phyloP scores from a whole-genome alignment of 2,888 invertebrate species.

The Volucella zonaria region DNA sequence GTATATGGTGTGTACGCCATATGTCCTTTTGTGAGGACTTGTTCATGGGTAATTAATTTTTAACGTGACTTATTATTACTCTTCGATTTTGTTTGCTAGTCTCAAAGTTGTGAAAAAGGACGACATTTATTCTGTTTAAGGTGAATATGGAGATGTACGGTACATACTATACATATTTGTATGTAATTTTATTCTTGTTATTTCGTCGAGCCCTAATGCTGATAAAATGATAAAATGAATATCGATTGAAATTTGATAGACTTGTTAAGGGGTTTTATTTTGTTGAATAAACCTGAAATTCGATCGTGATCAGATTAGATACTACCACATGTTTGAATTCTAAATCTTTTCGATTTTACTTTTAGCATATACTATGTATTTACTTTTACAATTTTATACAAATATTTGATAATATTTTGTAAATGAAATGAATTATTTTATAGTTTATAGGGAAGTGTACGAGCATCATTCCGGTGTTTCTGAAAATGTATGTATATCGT shows the following conservation, averaged over 20 bases:
- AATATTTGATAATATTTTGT: too few relatives aligned
- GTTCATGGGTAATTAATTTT: slow-evolving; percentile 82
- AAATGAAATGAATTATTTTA: not conserved
- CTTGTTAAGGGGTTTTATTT: not conserved
- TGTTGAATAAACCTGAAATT: slow-evolving; percentile 19
- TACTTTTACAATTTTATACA: too few relatives aligned
- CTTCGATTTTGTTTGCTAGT: slow-evolving; percentile 52
- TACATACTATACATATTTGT: slow-evolving; percentile 1
- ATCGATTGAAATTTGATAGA: slow-evolving; percentile 46
- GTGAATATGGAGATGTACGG: slow-evolving; percentile 40
- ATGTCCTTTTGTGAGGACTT: slow-evolving; percentile 69
- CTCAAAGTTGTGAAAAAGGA: slow-evolving; percentile 34
- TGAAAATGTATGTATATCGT: not conserved
- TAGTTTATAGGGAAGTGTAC: not conserved
- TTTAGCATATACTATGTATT: not conserved
- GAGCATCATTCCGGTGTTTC: not conserved
- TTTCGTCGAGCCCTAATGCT: slow-evolving; percentile 21
- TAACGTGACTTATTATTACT: slow-evolving; percentile 81
- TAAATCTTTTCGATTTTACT: not conserved
- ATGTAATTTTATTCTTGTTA: slow-evolving; percentile 50
- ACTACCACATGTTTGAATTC: slow-evolving; percentile 15
- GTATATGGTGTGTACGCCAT: slow-evolving; percentile 37
- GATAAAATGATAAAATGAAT: slow-evolving; percentile 16
- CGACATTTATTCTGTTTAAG: slow-evolving; percentile 13
- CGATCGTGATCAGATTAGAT: slow-evolving; percentile 30